Evolutionary conservation across 2,888 invertebrate genomes (phyloP).

Genomic region (Archips xylosteana): DNA sequence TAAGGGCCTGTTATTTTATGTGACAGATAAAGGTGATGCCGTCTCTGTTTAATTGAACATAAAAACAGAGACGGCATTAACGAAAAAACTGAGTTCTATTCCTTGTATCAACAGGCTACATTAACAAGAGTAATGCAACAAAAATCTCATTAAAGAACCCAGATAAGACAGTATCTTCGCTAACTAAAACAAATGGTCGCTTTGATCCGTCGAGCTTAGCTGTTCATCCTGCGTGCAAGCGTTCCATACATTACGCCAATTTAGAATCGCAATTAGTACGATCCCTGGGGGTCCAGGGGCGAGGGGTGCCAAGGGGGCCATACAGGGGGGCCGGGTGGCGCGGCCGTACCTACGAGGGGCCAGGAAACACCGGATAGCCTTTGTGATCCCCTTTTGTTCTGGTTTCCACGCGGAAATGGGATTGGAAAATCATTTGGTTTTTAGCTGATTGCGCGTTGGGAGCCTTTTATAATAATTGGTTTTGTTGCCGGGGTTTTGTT

Average conservation of each 20-base stretch:
- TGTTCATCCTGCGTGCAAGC: slow-evolving; percentile 74
- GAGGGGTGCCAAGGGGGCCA: slow-evolving; percentile 49
- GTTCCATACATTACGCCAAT: slow-evolving; percentile 82
- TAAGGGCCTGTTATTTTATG: too few species aligned
- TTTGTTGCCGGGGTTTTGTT: slow-evolving; percentile 21
- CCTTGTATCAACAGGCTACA: not conserved
- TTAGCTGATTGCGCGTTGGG: slow-evolving; percentile 75
- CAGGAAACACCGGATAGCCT: slow-evolving; percentile 65
- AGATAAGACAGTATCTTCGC: slow-evolving; percentile 63
- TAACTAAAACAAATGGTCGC: slow-evolving; percentile 80
- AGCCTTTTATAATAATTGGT: slow-evolving; percentile 40
- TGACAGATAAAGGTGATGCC: too few species aligned
- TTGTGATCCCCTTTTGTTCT: slow-evolving; percentile 72
- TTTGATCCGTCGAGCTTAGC: slow-evolving; percentile 64
- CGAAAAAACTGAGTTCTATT: too few species aligned
- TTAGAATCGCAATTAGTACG: slow-evolving; percentile 80
- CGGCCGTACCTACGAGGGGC: slow-evolving; percentile 43
- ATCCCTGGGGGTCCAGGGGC: slow-evolving; percentile 54
- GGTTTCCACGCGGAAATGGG: slow-evolving; percentile 78
- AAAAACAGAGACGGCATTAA: too few species aligned
- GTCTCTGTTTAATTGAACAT: too few species aligned
- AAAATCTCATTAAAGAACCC: slow-evolving; percentile 45
- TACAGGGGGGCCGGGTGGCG: slow-evolving; percentile 46
- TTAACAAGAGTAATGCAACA: slow-evolving; percentile 13
- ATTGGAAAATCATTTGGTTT: slow-evolving; percentile 83